Evolutionary conservation across 2,888 invertebrate species (phyloP).

Genomic region (Cantharis rufa): DNA sequence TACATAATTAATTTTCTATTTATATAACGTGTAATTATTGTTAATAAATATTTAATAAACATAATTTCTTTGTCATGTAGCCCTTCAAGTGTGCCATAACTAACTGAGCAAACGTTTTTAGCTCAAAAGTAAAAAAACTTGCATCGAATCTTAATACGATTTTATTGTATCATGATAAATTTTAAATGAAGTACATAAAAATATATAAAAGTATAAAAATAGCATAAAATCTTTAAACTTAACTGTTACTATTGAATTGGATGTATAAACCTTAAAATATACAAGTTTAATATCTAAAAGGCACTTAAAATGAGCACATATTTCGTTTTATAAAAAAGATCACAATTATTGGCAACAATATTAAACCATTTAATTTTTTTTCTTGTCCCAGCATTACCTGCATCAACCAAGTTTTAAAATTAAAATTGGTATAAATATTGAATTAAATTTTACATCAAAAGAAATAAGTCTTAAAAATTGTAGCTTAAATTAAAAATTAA

Average conservation of each 20-base stretch:
- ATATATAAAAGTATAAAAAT: slow-evolving; percentile 11
- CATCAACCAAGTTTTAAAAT: neutral
- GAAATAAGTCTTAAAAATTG: neutral
- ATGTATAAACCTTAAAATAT: neutral
- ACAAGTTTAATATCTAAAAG: slow-evolving; percentile 2
- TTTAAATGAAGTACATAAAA: slow-evolving; percentile 4
- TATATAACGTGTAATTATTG: neutral
- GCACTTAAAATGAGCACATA: slow-evolving; percentile 4
- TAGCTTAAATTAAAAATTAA: neutral
- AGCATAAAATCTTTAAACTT: slow-evolving; percentile 13
- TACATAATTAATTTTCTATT: neutral
- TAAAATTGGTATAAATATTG: neutral
- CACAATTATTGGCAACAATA: neutral
- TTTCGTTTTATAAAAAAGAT: neutral
- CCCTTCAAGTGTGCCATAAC: neutral
- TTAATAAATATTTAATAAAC: neutral
- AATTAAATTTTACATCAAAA: neutral
- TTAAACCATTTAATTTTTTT: neutral
- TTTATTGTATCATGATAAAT: neutral
- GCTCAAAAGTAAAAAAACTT: neutral
- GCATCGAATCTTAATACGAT: neutral
- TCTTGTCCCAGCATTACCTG: neutral
- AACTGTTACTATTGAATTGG: slow-evolving; percentile 8
- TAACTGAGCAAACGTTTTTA: neutral
- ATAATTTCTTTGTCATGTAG: neutral